Percentiles rank a stretch among this genome's conserved stretches.
These are phyloP conservation scores for Protaetia brevitarsis DNA, from an alignment of 1,140 invertebrate species.

Conservation along the genomic window DNA sequence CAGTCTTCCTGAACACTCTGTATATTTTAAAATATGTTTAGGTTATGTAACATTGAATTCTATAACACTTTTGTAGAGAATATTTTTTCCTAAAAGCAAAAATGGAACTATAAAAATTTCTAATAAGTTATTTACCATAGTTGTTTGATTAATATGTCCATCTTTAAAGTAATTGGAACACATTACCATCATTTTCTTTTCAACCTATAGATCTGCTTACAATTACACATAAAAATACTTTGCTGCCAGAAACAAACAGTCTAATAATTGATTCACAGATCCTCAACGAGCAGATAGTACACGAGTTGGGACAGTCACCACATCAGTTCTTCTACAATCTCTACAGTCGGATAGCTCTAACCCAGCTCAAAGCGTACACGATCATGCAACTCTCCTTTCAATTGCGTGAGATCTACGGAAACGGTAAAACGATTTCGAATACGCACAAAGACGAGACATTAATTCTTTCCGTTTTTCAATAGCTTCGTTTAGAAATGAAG, in stretches of 20 bases:
- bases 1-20: no score
- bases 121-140: no score
- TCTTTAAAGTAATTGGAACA: no score
- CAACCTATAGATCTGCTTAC: no score
- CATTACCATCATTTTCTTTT: no score
- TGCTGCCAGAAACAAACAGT: neutral
- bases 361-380: constrained; percentile 76
- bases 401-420: constrained; percentile 67
- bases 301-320: constrained; percentile 57
- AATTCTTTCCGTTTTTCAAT: neutral
- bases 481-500: constrained; percentile 57
- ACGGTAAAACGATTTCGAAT: constrained; percentile 52
- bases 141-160: no score
- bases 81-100: no score
- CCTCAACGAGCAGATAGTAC: neutral
- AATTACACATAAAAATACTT: no score
- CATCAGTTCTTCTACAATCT: constrained; percentile 77
- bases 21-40: no score
- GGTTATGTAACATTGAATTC: no score
- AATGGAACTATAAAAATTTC: no score
- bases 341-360: constrained; percentile 70
- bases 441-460: constrained; percentile 19
- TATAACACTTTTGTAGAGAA: no score
- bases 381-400: constrained; percentile 85
- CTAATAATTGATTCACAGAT: neutral